These are phyloP conservation scores for Cromileptes altivelis DNA, from an alignment of 2,113 vertebrate species.

Conservation along the genomic window DNA sequence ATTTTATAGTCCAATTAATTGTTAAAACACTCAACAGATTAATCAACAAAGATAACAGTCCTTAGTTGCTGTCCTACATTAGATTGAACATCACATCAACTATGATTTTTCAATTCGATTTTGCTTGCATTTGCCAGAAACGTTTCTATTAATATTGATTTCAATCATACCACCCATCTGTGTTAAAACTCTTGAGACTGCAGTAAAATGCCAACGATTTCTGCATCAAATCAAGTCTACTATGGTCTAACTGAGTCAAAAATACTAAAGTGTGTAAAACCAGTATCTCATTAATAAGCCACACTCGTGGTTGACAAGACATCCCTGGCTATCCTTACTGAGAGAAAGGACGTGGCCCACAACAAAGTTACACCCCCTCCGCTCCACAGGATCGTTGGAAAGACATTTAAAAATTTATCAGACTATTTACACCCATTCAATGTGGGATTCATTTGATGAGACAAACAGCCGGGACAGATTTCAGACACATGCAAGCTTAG, in stretches of 20 bases:
- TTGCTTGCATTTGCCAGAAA: not conserved
- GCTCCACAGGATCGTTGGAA: not conserved
- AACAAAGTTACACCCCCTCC: not conserved
- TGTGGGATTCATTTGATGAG: not conserved
- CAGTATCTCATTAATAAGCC: not conserved
- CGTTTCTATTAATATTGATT: not conserved
- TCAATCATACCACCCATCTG: not conserved
- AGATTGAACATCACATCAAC: not conserved
- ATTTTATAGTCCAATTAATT: too few relatives aligned
- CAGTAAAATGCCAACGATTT: too few relatives aligned
- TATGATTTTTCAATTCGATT: not conserved
- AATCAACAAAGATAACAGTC: too few relatives aligned
- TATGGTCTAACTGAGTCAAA: not conserved
- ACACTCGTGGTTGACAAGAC: not conserved
- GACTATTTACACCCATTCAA: not conserved
- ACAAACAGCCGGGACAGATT: not conserved
- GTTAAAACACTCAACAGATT: too few relatives aligned
- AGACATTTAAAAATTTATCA: not conserved
- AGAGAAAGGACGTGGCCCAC: slow-evolving; percentile 22
- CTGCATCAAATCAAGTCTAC: not conserved
- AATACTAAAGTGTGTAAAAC: too few relatives aligned
- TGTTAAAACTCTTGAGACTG: not conserved
- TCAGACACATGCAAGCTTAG: not conserved
- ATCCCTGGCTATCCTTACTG: not conserved
- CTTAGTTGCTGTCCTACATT: too few relatives aligned